Percentiles rank a stretch among this genome's conserved stretches.
Conservation (phyloP, 2,797 vertebrate species). For the Alcedo atthis region DNA sequence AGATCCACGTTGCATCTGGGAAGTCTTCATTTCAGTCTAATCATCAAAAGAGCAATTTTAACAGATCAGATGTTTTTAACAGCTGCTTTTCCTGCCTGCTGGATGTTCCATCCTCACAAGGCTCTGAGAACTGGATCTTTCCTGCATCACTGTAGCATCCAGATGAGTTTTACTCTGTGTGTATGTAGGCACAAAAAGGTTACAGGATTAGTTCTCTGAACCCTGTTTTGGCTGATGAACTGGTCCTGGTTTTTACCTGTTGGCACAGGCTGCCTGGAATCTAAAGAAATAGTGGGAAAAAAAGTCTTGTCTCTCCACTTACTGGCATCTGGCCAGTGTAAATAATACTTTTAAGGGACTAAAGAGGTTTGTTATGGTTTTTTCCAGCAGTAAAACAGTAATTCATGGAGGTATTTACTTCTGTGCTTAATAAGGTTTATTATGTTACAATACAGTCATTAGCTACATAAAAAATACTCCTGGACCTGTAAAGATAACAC, state of each 20-base stretch:
- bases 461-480: neutral
- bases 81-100: neutral
- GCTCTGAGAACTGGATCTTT: neutral
- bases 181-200: neutral
- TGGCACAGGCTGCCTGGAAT: neutral
- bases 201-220: neutral
- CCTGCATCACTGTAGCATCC: neutral
- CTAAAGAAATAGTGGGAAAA: neutral
- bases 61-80: neutral
- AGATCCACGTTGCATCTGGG: neutral
- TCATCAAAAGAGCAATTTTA: neutral
- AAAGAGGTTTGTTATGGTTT: constrained; percentile 34
- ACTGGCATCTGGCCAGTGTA: neutral
- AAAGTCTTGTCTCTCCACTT: neutral
- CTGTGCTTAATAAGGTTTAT: neutral
- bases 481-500: neutral
- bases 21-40: neutral
- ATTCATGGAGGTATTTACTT: neutral
- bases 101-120: neutral
- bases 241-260: neutral
- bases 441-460: neutral
- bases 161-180: neutral
- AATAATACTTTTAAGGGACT: constrained; percentile 28
- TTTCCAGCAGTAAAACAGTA: constrained; percentile 13
- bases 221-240: neutral